Evolutionary conservation across 2,113 vertebrate genomes (phyloP).

Genomic region (Caretta caretta): DNA sequence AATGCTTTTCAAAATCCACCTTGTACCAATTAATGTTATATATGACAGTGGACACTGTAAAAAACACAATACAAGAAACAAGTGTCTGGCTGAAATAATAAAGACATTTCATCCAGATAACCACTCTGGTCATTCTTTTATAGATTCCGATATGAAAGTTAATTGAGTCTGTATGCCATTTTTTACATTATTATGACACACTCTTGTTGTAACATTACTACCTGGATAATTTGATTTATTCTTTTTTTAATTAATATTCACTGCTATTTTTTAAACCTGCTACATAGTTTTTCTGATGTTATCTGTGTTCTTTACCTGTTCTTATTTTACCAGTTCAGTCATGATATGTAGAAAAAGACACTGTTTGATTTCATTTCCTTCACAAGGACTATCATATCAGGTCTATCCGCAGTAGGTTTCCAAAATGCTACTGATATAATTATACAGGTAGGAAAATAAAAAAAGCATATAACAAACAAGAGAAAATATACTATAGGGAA

Average conservation of each 20-base stretch:
- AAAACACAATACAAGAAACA: neutral
- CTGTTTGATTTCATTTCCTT: slow-evolving; percentile 13
- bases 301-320: slow-evolving; percentile 27
- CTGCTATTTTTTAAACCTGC: neutral
- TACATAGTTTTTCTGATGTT: slow-evolving; percentile 30
- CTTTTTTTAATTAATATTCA: neutral
- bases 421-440: neutral
- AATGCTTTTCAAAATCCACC: slow-evolving; percentile 19
- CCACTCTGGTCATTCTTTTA: slow-evolving; percentile 18
- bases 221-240: accelerated
- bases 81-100: slow-evolving; percentile 43
- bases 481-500: neutral
- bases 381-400: slow-evolving; percentile 6
- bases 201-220: neutral
- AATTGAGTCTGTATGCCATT: neutral
- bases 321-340: neutral
- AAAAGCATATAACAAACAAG: slow-evolving; percentile 16
- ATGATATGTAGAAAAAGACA: neutral
- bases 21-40: slow-evolving; percentile 6
- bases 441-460: slow-evolving; percentile 50
- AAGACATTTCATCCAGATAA: neutral
- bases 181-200: neutral
- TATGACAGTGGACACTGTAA: slow-evolving; percentile 34
- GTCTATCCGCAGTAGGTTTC: neutral
- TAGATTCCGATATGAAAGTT: neutral